Conservation (phyloP, 2,113 vertebrate species). For the Poicephalus meyeri region DNA sequence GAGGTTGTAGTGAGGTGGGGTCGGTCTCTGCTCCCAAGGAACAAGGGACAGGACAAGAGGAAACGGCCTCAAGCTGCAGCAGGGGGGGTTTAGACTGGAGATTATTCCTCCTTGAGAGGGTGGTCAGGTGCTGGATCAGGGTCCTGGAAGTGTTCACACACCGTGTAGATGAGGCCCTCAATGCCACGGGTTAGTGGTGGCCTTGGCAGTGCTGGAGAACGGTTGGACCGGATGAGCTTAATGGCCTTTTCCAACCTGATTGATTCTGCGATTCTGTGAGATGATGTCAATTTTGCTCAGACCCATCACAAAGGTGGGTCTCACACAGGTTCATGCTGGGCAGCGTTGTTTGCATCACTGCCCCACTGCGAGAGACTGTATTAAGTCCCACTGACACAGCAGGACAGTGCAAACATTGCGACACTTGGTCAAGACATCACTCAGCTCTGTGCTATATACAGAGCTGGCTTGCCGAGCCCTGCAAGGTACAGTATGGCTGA, state of each 20-base stretch:
- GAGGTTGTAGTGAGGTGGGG: too few relatives aligned
- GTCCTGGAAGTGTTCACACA: background rate
- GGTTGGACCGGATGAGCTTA: background rate
- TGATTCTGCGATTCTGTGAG: background rate
- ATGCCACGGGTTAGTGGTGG: background rate
- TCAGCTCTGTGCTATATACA: conserved; percentile 3
- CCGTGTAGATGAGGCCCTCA: background rate
- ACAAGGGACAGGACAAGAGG: background rate
- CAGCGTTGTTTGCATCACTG: background rate
- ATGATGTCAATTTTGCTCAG: background rate
- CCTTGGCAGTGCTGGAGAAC: background rate
- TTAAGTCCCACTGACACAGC: background rate
- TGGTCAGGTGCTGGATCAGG: background rate
- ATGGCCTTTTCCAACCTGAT: background rate
- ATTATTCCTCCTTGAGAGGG: background rate
- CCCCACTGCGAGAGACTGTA: background rate
- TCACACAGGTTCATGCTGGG: background rate
- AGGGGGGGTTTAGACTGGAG: background rate
- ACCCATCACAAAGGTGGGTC: background rate
- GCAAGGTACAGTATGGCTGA: background rate
- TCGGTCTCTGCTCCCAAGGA: background rate
- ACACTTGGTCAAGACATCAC: background rate
- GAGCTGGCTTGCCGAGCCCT: background rate
- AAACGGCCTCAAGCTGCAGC: background rate
- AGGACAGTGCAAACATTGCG: background rate